Conservation (phyloP, 2,113 vertebrate genomes). For the Dipodomys stephensi region DNA sequence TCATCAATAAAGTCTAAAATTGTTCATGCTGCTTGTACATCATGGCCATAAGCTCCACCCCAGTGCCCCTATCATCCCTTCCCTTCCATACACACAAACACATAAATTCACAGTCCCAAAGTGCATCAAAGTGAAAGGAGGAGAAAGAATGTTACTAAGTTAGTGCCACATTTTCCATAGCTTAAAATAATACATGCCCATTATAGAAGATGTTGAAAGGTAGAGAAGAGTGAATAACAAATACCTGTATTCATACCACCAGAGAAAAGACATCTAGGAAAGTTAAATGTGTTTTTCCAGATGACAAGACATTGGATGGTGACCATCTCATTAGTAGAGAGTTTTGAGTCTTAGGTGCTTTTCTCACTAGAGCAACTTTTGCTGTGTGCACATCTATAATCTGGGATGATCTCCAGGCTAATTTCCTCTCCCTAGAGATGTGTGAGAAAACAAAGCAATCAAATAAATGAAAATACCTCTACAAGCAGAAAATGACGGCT, state of each 20-base stretch:
- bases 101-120: not conserved
- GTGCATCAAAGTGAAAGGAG: not conserved
- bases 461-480: not conserved
- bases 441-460: not conserved
- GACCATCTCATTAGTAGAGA: not conserved
- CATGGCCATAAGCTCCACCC: not conserved
- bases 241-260: not conserved
- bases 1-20: not conserved
- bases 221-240: not conserved
- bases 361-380: not conserved
- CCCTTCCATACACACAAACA: not conserved
- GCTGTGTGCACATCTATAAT: not conserved
- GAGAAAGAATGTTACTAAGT: not conserved
- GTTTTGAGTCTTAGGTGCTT: not conserved
- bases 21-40: not conserved
- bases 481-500: not conserved
- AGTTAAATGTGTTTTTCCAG: not conserved
- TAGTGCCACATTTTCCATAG: not conserved
- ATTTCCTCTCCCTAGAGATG: not conserved
- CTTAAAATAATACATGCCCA: not conserved
- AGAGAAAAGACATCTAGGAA: not conserved
- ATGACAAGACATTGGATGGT: not conserved
- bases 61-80: not conserved
- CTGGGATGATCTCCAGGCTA: not conserved
- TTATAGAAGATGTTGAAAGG: not conserved